Base-by-base conservation (phyloP, 2,797 vertebrate genomes). In the Oryzias dopingdopingensis region DNA sequence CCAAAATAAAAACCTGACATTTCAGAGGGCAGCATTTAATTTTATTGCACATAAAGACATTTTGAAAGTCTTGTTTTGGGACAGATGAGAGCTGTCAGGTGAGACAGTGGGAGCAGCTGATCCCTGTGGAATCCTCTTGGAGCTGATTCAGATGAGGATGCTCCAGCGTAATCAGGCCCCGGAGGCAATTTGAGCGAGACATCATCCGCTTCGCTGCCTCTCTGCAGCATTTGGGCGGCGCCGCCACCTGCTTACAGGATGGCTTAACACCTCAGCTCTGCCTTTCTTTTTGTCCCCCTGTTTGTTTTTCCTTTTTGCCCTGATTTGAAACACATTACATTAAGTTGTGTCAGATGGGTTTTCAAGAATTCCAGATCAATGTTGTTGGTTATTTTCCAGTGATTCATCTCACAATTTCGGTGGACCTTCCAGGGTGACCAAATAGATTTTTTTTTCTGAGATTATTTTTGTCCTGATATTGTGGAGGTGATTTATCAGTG, bases 141-240 rank as follows among this genome's bases (percentile, higher is more conserved):
- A 77, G 59, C 76, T 74, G 80, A 78, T 79, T 85, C 85, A 87
- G 78, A 83, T 75, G 84, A 81, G 82, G 71, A 59, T 18, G 67
- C 67, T 78, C 72, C 26, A 52, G 59, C 79, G 67, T 87, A 84
- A 88, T 88, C 82, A 62, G 79, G 72, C 82, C 85, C 80, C 32
- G 24, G 65, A 81, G 81, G 80, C 88, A 84, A 89, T 87, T 65
- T 63, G 75, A 75, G 77, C 72, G 62, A 71, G 77, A 73, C 80
- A 74, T 86, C 85, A 86, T 82, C 76, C 77, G 84, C 82, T 70
- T 77, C 50, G 20, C 56, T 70, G 82, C 68, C 12, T 74, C 76
- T 50, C 63, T 46, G 74, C 67, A 78, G 79, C 86, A 86, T 85
- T 78, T 77, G 85, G 68, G 72, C 45, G n/a, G 18, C 69, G 63